Base-by-base conservation (phyloP, 2,113 vertebrate genomes). In the Fregetta grallaria region DNA sequence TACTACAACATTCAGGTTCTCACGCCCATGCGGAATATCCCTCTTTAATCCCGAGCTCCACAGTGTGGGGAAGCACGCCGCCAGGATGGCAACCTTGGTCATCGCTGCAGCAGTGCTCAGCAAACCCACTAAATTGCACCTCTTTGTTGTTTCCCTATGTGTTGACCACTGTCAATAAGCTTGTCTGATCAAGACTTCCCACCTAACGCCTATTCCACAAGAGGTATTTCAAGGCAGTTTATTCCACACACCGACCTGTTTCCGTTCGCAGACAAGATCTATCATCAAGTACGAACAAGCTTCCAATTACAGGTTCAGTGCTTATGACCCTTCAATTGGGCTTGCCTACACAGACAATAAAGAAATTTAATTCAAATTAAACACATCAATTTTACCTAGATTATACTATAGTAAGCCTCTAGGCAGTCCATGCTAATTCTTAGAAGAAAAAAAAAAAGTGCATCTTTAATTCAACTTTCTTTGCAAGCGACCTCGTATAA, bases 291-390 rank as follows among this genome's bases (percentile, higher is more conserved):
- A 81, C 1, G 1, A 86, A 89, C 65, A 92, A 84, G 56, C 30
- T 87, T 68, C 36, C 80, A 67, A 68, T 81, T 78, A 84, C 34
- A 92, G 47, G 42, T 89, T 92, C 68, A 87, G 61, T 15, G 22
- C 52, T 92, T 55, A 47, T 25, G 73, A 89, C 68, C 67, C 59
- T 90, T 86, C 42, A 71, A 22, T 25, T 87, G 22, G 40, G 34
- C 59, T 80, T 75, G 47, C 38, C 32, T 87, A 75, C 18, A 71
- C 26, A 94, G 47, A 88, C n/a, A 95, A 89, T 74, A 66, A 66
- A 38, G 42, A 92, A 52, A 96, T 78, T 47, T 84, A 80, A 92
- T 84, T 96, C 71, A 42, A 94, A 74, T 63, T 70, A 89, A 93
- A 81, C 42, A 71, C 27, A 87, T 25, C 7, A 8, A 42, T 89